Evolutionary conservation across 2,113 vertebrate genomes (phyloP).

Genomic region (Mixornis gularis): DNA sequence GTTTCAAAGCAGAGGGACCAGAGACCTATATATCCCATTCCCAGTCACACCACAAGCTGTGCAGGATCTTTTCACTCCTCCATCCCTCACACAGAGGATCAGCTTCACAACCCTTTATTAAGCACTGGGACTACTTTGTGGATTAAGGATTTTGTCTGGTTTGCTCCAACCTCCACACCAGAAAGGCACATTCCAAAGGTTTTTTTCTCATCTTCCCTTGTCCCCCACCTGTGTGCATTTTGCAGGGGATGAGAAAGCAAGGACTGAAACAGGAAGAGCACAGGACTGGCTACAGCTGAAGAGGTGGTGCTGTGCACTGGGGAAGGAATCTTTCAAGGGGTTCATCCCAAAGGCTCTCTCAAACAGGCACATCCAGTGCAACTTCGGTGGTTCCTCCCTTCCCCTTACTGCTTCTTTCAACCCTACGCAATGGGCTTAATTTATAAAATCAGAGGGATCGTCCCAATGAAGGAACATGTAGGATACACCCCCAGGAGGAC

Average conservation of each 20-base stretch:
- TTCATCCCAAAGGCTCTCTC: neutral
- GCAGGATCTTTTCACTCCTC: neutral
- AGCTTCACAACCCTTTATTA: neutral
- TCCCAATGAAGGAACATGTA: neutral
- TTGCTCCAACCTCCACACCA: neutral
- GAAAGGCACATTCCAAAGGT: neutral
- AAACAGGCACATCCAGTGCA: neutral
- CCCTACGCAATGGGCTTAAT: neutral
- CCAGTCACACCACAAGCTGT: rapidly evolving
- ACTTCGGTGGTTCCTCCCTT: neutral
- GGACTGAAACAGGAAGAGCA: neutral
- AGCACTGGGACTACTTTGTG: neutral
- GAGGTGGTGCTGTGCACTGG: neutral
- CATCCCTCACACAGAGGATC: neutral
- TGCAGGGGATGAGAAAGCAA: neutral
- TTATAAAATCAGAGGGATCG: neutral
- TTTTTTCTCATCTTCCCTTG: neutral
- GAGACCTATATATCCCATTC: neutral
- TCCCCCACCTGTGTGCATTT: neutral
- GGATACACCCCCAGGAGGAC: neutral
- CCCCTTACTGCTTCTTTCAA: neutral
- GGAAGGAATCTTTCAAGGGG: neutral
- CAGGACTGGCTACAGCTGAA: neutral
- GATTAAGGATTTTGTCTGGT: neutral
- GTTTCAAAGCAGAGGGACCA: neutral